phyloP scores from a whole-genome alignment of 2,113 vertebrate species.

The Saccopteryx bilineata region DNA sequence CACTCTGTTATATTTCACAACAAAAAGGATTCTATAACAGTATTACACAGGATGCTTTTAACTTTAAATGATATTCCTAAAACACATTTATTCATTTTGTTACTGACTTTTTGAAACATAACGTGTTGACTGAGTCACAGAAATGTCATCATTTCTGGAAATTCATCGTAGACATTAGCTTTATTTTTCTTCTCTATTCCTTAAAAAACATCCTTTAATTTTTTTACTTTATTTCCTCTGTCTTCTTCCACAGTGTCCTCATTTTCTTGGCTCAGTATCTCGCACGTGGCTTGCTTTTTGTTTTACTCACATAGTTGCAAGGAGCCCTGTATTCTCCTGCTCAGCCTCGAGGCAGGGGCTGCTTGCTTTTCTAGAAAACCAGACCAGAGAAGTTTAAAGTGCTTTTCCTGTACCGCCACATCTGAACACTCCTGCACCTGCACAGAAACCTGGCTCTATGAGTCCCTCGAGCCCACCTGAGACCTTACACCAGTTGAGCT shows the following conservation, averaged over 20 bases:
- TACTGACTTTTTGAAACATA: constrained; percentile 25
- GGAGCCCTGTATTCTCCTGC: constrained; percentile 40
- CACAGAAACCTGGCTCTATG: constrained; percentile 49
- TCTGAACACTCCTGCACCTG: constrained; percentile 52
- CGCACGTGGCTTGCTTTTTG: not conserved
- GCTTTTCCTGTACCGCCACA: constrained; percentile 53
- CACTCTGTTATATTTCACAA: not conserved
- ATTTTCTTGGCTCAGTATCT: not conserved
- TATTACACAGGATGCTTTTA: not conserved
- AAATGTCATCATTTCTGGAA: not conserved
- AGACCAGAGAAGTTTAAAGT: constrained; percentile 66
- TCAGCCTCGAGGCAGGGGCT: not conserved
- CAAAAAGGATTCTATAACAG: not conserved
- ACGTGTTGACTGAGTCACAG: not conserved
- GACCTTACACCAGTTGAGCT: constrained; percentile 81
- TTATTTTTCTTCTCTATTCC: not conserved
- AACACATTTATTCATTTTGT: not conserved
- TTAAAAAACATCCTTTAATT: not conserved
- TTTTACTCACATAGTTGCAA: constrained; percentile 44
- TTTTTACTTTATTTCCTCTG: not conserved
- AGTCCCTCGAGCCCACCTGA: constrained; percentile 78
- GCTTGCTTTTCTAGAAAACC: constrained; percentile 59
- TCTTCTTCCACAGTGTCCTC: not conserved
- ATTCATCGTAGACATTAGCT: not conserved
- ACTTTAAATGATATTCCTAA: constrained; percentile 2